phyloP scores from a whole-genome alignment of 2,113 vertebrate genomes.

The Burhinus bistriatus region DNA sequence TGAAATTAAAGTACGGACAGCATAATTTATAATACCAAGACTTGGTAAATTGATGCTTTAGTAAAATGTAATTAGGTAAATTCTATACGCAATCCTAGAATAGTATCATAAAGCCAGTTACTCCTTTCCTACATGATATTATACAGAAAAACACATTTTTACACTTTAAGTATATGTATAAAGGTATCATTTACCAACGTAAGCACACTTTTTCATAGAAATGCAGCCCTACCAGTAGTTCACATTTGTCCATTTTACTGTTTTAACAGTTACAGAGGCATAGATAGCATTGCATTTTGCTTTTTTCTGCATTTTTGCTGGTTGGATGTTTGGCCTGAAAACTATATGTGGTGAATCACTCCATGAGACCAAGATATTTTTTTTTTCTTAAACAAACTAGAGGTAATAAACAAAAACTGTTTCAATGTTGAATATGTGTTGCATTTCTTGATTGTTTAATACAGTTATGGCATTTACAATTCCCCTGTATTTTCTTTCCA shows the following conservation, averaged over 20 bases:
- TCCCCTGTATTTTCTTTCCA: not conserved
- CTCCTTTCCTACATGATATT: not conserved
- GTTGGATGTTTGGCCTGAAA: not conserved
- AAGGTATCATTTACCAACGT: not conserved
- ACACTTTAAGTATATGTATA: not conserved
- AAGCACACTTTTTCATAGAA: not conserved
- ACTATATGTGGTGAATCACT: not conserved
- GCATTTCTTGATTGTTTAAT: not conserved
- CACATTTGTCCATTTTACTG: not conserved
- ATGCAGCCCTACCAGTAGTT: not conserved
- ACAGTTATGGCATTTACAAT: not conserved
- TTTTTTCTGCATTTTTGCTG: not conserved
- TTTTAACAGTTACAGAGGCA: not conserved
- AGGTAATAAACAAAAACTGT: not conserved
- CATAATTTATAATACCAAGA: not conserved
- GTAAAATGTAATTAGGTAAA: not conserved
- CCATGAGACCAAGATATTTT: not conserved
- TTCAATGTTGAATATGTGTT: not conserved
- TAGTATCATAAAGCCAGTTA: not conserved
- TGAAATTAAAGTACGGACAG: not conserved
- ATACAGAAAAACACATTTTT: not conserved
- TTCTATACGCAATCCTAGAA: not conserved
- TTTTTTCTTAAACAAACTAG: not conserved
- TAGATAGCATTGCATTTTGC: not conserved
- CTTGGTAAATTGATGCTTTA: not conserved